Conservation (phyloP, 2,797 vertebrate species). For the Phyllotis vaccarum region DNA sequence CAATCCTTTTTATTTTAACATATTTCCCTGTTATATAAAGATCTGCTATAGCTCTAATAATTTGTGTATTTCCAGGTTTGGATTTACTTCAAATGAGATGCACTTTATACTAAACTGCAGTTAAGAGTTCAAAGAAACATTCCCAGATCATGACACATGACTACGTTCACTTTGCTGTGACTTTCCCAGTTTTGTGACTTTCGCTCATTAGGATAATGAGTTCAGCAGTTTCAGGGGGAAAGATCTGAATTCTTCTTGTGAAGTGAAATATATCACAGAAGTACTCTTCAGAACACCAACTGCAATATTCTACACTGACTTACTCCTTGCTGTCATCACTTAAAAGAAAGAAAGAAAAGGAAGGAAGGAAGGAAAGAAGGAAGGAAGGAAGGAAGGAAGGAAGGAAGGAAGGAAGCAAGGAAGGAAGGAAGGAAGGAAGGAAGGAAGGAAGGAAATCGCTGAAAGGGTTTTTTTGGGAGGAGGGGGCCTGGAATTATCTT, state of each 20-base stretch:
- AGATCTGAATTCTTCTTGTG: slow-evolving; percentile 67
- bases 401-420: background rate
- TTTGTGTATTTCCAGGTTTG: slow-evolving; percentile 44
- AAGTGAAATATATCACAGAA: slow-evolving; percentile 72
- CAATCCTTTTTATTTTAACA: background rate
- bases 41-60: background rate
- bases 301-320: slow-evolving; percentile 73
- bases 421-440: too few relatives aligned
- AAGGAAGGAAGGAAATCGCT: background rate
- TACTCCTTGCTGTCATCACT: slow-evolving; percentile 76
- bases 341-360: background rate
- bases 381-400: background rate
- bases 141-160: slow-evolving; percentile 34
- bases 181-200: slow-evolving; percentile 63
- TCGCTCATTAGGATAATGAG: slow-evolving; percentile 79
- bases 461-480: slow-evolving; percentile 73
- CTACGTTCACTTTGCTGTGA: slow-evolving; percentile 57
- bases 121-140: slow-evolving; percentile 63
- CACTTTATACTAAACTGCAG: slow-evolving; percentile 17
- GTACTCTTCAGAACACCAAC: slow-evolving; percentile 70
- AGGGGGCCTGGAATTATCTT: slow-evolving; percentile 83
- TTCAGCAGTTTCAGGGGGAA: slow-evolving; percentile 63
- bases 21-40: background rate
- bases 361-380: too few relatives aligned
- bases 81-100: slow-evolving; percentile 36